A percentile compares a stretch with the other conserved stretches of the same genome.
Conservation (phyloP, 2,888 invertebrate species). For the Diadegma fenestrale region DNA sequence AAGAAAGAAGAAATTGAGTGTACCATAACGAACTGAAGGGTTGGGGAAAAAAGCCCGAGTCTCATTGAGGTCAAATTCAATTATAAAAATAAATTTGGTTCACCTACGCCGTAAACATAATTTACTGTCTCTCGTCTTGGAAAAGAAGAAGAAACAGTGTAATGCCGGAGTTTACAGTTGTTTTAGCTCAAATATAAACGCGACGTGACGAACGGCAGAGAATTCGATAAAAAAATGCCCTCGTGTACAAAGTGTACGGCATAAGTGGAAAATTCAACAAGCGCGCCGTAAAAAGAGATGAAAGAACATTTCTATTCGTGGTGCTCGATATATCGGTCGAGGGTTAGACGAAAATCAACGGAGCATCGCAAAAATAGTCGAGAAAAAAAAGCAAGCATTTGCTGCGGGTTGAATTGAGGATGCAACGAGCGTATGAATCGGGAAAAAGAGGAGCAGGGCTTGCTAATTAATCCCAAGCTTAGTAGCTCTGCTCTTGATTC, state of each 20-base stretch:
- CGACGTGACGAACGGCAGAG: background rate
- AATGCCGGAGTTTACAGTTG: constrained; percentile 52
- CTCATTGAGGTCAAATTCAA: constrained; percentile 5
- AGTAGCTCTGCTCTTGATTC: constrained; percentile 55
- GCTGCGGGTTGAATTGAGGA: constrained; percentile 19
- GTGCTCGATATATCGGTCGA: constrained; percentile 28
- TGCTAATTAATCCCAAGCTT: constrained; percentile 40
- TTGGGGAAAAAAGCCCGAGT: background rate
- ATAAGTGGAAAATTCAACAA: constrained; percentile 40
- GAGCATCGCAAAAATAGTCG: constrained; percentile 9
- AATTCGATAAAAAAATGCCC: constrained; percentile 1
- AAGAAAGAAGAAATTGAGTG: background rate
- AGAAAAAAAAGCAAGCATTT: constrained; percentile 1
- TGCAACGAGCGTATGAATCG: constrained; percentile 20
- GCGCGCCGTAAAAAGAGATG: background rate
- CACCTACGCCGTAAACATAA: constrained; percentile 5
- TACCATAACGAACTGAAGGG: background rate
- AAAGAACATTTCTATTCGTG: constrained; percentile 48
- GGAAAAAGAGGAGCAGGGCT: constrained; percentile 39
- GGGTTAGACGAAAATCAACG: background rate
- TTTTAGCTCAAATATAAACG: constrained; percentile 39
- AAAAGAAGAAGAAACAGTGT: constrained; percentile 41
- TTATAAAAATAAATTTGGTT: constrained; percentile 48
- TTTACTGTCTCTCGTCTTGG: constrained; percentile 53
- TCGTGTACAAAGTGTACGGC: constrained; percentile 39